phyloP scores from a whole-genome alignment of 2,797 vertebrate species.

The Galaxias olidus region DNA sequence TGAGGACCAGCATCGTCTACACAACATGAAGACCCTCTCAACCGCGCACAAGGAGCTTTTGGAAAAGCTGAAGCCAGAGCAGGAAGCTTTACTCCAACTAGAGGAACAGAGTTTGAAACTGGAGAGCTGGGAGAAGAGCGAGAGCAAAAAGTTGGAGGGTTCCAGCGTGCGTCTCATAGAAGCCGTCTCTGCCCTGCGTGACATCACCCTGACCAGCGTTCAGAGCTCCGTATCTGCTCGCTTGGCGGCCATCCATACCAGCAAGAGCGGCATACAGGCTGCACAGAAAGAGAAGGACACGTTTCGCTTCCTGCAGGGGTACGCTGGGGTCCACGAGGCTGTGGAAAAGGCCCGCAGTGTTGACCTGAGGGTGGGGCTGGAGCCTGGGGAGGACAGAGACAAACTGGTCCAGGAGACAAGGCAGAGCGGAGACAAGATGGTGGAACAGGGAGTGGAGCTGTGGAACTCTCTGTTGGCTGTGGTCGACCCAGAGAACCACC shows the following conservation, averaged over 20 bases:
- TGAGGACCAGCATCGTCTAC: slow-evolving; percentile 61
- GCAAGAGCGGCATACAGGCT: slow-evolving; percentile 47
- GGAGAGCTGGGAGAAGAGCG: slow-evolving; percentile 54
- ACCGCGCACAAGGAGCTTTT: slow-evolving; percentile 60
- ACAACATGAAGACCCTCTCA: slow-evolving; percentile 68
- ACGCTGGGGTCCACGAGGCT: slow-evolving; percentile 55
- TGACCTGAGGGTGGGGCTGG: slow-evolving; percentile 56
- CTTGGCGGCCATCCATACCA: slow-evolving; percentile 45
- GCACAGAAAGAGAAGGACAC: slow-evolving; percentile 52
- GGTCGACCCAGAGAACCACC: slow-evolving; percentile 56
- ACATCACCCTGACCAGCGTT: slow-evolving; percentile 45
- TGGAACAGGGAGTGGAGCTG: slow-evolving; percentile 30
- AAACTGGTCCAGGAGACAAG: slow-evolving; percentile 48
- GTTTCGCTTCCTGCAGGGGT: slow-evolving; percentile 67
- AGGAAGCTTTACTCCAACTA: slow-evolving; percentile 32
- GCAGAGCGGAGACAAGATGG: slow-evolving; percentile 33
- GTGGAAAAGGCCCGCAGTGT: slow-evolving; percentile 56
- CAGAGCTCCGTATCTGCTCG: slow-evolving; percentile 60
- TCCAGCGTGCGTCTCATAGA: slow-evolving; percentile 40
- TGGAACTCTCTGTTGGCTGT: slow-evolving; percentile 46
- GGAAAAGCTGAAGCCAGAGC: slow-evolving; percentile 41
- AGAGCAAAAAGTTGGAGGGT: slow-evolving; percentile 39
- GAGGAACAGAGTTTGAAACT: slow-evolving; percentile 28
- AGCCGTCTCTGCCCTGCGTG: slow-evolving; percentile 39
- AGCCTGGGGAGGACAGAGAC: slow-evolving; percentile 35